These are phyloP conservation scores for Phragmatobia fuliginosa DNA, from an alignment of 2,888 invertebrate genomes.

Conservation along the genomic window DNA sequence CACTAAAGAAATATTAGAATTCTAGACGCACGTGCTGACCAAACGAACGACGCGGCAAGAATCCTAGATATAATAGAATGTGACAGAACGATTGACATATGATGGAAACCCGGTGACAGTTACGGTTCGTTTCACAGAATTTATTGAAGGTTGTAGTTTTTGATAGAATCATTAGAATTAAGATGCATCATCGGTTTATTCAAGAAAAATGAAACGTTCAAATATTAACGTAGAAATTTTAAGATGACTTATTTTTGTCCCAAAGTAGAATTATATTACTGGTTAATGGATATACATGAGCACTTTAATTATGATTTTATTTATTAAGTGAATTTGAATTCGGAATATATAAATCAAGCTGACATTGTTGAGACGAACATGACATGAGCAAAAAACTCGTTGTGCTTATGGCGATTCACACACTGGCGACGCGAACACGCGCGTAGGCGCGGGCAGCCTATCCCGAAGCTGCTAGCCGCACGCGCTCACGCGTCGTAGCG, in stretches of 20 bases:
- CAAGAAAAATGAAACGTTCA: not conserved
- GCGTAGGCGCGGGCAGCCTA: no score
- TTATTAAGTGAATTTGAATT: not conserved
- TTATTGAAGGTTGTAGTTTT: not conserved
- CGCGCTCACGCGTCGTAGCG: no score
- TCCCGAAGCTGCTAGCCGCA: no score
- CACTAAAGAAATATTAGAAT: no score
- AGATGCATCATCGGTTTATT: not conserved
- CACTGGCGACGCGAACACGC: no score
- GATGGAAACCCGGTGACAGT: not conserved
- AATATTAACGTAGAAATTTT: not conserved
- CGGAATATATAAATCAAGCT: not conserved
- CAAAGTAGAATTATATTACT: not conserved
- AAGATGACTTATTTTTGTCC: not conserved
- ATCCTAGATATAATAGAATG: conserved; percentile 10
- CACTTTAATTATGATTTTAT: not conserved
- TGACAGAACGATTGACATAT: conserved; percentile 1
- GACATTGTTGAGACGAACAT: not conserved
- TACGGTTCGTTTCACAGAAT: not conserved
- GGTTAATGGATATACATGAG: not conserved
- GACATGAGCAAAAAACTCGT: not conserved
- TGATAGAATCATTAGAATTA: not conserved
- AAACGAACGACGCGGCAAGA: no score
- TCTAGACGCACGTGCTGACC: no score
- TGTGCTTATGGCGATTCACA: not conserved